Conservation (phyloP, 2,113 vertebrate genomes). For the Stigmatopora nigra region DNA sequence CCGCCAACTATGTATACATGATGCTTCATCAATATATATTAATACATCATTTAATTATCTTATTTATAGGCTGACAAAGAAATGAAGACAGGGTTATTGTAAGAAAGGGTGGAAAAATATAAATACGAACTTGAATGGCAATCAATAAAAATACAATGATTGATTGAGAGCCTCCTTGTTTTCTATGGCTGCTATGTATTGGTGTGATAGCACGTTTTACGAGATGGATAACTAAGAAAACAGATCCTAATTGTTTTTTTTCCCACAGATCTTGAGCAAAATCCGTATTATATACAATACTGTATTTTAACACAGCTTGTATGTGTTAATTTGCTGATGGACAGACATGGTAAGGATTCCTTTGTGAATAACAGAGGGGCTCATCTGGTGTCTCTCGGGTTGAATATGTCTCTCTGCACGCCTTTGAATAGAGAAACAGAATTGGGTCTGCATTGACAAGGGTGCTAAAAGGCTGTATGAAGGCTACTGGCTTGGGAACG, state of each 20-base stretch:
- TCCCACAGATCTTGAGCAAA: background rate
- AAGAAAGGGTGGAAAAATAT: background rate
- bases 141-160: no score
- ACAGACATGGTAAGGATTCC: constrained; percentile 60
- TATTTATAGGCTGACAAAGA: background rate
- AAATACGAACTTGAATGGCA: no score
- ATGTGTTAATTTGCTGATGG: constrained; percentile 25
- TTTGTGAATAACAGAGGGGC: constrained; percentile 79
- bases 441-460: constrained; percentile 75
- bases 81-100: background rate
- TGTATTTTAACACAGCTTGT: background rate
- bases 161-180: no score
- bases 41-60: background rate
- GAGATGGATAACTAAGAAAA: background rate
- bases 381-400: constrained; percentile 80
- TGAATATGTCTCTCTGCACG: constrained; percentile 44
- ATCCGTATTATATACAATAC: background rate
- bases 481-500: constrained; percentile 71
- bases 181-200: background rate
- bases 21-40: background rate
- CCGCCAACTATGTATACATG: background rate
- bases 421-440: constrained; percentile 57
- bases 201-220: background rate
- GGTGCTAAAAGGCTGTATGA: constrained; percentile 90
- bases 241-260: no score